Evolutionary conservation across 1,140 invertebrate genomes (phyloP), one percentile per base, ranked within the genome.

Genomic region (Drosophila kohkoa): DNA sequence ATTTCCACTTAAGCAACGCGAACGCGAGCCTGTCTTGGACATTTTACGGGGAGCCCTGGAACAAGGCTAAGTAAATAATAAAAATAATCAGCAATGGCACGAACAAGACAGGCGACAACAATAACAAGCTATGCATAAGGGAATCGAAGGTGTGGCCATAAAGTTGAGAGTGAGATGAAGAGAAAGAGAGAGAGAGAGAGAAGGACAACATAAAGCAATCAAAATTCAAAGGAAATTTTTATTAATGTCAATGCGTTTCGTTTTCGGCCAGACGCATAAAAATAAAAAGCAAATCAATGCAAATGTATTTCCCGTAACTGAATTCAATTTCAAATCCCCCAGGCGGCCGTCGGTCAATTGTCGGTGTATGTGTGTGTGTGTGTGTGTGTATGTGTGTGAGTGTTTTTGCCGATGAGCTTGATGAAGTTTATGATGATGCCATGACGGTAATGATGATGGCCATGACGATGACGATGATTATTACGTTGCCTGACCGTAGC

Each of bases 151-250:
- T 54, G 51, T 54, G 20, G 11, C 41, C n/a, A 41, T 3, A n/a
- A 52, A 28, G 4, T n/a, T 13, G 11, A 25, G 15, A 32, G 15
- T 15, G 25, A 7, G 3, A 32, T 10, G 38, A 15, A 25, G 38
- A 25, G 38, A 45, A 32, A 60, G 13, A 28, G n/a, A 45, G 1
- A 46, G 38, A 11, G n/a, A 55, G 4, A 46, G n/a, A 43, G 28
- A 48, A 49, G 43, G 20, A 54, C 48, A 48, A 49, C 79, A 83
- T 83, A 89, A 88, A 81, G 81, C 85, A 88, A 88, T 89, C 85
- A 83, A 83, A 88, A 88, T 88, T 88, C 85, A 89, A 90, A 90
- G 85, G 85, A 89, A 89, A 89, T 89, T 90, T 89, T 85, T 89
- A 89, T 89, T 89, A 89, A 89, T 89, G 86, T 70, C 75, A 85